A percentile compares a stretch with the other conserved stretches of the same genome.
Evolutionary conservation across 2,113 vertebrate genomes (phyloP).

Genomic region (Polypterus bichir): DNA sequence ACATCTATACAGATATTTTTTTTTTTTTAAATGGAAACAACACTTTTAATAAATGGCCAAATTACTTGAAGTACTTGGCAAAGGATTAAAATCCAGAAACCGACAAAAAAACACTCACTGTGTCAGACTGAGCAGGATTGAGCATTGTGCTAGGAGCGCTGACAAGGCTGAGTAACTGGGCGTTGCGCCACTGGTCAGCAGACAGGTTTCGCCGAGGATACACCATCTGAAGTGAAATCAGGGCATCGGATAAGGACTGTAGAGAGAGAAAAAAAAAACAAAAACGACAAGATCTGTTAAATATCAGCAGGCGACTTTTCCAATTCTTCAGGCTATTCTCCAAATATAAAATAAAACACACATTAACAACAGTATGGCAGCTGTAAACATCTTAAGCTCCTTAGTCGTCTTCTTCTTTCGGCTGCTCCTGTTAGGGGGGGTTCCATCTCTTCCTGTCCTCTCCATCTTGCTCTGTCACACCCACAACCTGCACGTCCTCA

Average conservation of each 20-base stretch:
- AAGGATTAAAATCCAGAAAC: too few species aligned
- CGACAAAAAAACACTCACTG: conserved; percentile 40
- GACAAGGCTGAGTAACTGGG: conserved; percentile 91
- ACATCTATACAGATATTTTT: too few species aligned
- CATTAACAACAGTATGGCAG: neutral
- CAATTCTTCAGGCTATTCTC: neutral
- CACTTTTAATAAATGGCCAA: too few species aligned
- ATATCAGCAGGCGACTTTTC: neutral
- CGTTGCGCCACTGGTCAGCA: conserved; percentile 96
- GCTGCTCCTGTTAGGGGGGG: too few species aligned
- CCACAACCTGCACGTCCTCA: too few species aligned
- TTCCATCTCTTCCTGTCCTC: too few species aligned
- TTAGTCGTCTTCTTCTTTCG: too few species aligned
- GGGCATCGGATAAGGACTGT: conserved; percentile 87
- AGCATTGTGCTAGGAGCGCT: conserved; percentile 96
- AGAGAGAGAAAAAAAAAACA: conserved; percentile 14
- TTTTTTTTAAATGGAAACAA: too few species aligned
- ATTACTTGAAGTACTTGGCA: too few species aligned
- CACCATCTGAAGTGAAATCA: conserved; percentile 94
- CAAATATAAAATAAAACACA: neutral
- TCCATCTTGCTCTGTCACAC: too few species aligned
- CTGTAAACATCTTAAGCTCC: neutral
- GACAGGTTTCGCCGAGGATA: conserved; percentile 93
- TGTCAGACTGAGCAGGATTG: conserved; percentile 93
- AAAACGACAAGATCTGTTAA: neutral